Evolutionary conservation across 2,888 invertebrate species (phyloP), one percentile per base, ranked within the genome.

Genomic region (Drosophila trichaetosa): DNA sequence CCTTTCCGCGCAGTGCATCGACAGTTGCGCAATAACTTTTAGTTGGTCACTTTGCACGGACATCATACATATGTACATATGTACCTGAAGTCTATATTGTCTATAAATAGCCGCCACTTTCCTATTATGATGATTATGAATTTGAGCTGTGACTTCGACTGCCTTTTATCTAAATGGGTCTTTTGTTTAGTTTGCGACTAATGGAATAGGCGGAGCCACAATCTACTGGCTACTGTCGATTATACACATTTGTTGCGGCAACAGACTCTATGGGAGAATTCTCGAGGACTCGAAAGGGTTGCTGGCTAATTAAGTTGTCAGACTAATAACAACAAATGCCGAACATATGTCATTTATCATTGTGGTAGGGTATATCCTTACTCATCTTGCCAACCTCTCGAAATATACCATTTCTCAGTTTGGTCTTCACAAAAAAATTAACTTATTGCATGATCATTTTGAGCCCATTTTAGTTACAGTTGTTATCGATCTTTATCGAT

Each of bases 121-220:
- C 70, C 46, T 46, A 24, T 46, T 77, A 75, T 80, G 79, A 88
- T 85, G 87, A 83, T 85, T 88, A 88, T 83, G 89, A 79, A 73
- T 86, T 80, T 63, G 69, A 63, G 69, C 76, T 60, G 40, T 63
- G 42, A 56, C 54, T 56, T 56, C 54, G 56, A 67, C 59, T 49
- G 61, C 64, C 79, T 87, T 76, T 89, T 87, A 87, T 85, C 86
- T 85, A 87, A 87, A 87, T 89, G 86, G 88, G 85, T 84, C 80
- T 82, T 87, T 87, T 87, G 86, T 87, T 86, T 81, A 80, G 62
- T 48, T 53, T 34, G 58, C 68, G 66, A 61, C 89, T 88, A 86
- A 86, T 88, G 87, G 89, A 69, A 64, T 68, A 79, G 87, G 87
- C 85, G 85, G 76, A 71, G 76, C 82, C 69, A 51, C 65, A 54